Conservation (phyloP, 2,797 vertebrate genomes). For the Spizella passerina region DNA sequence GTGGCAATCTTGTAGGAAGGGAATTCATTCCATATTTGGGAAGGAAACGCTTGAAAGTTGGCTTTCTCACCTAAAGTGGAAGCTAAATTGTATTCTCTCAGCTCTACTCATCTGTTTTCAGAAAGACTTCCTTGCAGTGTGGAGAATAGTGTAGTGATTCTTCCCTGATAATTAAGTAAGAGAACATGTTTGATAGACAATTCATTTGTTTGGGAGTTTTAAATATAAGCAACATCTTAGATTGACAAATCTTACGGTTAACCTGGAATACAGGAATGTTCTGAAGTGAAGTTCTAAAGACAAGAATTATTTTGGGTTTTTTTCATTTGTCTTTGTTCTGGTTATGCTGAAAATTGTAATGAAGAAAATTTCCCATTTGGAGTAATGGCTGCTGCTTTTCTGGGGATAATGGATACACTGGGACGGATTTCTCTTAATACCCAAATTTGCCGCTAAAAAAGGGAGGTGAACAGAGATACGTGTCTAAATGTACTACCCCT, state of each 20-base stretch:
- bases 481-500: not conserved
- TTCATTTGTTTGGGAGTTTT: not conserved
- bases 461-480: accelerated
- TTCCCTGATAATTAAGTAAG: not conserved
- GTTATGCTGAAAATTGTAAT: not conserved
- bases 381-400: not conserved
- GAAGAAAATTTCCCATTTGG: not conserved
- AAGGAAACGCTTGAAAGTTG: not conserved
- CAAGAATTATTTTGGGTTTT: not conserved
- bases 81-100: not conserved
- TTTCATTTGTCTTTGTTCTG: not conserved
- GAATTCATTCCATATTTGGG: not conserved
- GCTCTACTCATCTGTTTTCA: not conserved
- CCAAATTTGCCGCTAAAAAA: not conserved
- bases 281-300: not conserved
- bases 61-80: not conserved
- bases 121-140: not conserved
- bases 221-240: not conserved
- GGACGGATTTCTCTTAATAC: not conserved
- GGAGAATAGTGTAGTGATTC: not conserved
- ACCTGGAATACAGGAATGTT: not conserved
- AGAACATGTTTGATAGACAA: not conserved
- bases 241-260: not conserved
- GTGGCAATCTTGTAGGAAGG: not conserved
- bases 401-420: not conserved